Conservation (phyloP, 2,797 vertebrate species). For the Argentina silus region DNA sequence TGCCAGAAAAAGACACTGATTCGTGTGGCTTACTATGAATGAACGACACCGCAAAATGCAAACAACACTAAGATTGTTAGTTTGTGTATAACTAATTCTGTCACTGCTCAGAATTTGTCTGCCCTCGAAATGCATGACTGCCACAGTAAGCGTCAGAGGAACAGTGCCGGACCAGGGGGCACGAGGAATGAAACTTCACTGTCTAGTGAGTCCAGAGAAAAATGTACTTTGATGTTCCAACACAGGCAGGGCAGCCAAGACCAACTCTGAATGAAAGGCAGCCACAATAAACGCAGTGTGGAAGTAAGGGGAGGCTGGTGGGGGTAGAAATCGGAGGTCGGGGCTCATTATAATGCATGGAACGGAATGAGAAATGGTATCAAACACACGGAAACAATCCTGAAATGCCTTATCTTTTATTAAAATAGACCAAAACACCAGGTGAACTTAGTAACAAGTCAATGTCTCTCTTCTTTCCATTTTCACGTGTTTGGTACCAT, state of each 20-base stretch:
- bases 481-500: too few relatives aligned
- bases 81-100: constrained; percentile 15
- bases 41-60: background rate
- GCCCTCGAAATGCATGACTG: constrained; percentile 12
- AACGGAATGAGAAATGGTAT: too few relatives aligned
- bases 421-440: too few relatives aligned
- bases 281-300: too few relatives aligned
- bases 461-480: too few relatives aligned
- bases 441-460: too few relatives aligned
- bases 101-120: constrained; percentile 7
- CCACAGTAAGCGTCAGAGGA: constrained; percentile 29
- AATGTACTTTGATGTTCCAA: constrained; percentile 23
- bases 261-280: constrained; percentile 24
- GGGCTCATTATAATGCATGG: too few relatives aligned
- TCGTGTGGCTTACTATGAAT: background rate
- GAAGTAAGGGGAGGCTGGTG: too few relatives aligned
- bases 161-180: constrained; percentile 11
- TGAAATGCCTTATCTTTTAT: too few relatives aligned
- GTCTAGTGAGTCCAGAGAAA: constrained; percentile 32
- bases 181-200: constrained; percentile 38
- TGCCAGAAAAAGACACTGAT: background rate
- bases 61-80: background rate
- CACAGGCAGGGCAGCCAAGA: constrained; percentile 8
- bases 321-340: too few relatives aligned
- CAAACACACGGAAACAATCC: too few relatives aligned